Evolutionary conservation across 2,888 invertebrate species (phyloP).

Genomic region (Drosophila setosimentum): DNA sequence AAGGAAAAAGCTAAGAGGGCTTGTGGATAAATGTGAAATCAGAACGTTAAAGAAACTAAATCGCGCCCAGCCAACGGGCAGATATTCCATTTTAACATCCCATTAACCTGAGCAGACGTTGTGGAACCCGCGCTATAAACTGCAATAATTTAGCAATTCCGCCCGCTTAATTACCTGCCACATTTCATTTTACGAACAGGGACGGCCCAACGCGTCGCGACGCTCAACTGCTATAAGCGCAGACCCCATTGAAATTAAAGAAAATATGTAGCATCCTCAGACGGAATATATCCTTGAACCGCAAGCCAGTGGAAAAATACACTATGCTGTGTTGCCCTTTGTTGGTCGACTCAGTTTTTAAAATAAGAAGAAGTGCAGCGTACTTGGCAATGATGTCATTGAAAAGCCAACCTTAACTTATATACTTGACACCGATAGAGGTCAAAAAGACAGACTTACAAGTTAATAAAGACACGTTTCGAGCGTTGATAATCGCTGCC

Average conservation of each 20-base stretch:
- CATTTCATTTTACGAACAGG: constrained; percentile 82
- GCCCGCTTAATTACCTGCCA: constrained; percentile 84
- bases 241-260: constrained; percentile 31
- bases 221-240: constrained; percentile 22
- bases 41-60: constrained; percentile 26
- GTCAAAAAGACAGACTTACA: neutral
- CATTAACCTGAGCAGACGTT: constrained; percentile 79
- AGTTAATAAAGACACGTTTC: neutral
- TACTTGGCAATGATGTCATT: constrained; percentile 5
- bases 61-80: constrained; percentile 44
- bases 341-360: neutral
- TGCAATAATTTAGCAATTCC: constrained; percentile 85
- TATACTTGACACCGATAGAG: neutral
- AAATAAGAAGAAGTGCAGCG: constrained; percentile 1
- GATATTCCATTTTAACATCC: constrained; percentile 83
- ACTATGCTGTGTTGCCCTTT: constrained; percentile 2
- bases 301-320: constrained; percentile 12
- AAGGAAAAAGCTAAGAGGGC: constrained; percentile 25
- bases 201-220: constrained; percentile 14
- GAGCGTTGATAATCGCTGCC: neutral
- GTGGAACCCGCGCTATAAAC: constrained; percentile 51
- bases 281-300: constrained; percentile 3
- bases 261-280: constrained; percentile 17
- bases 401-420: constrained; percentile 7
- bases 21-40: constrained; percentile 21